Conservation (phyloP, 2,113 vertebrate species). For the Myiozetetes cayanensis region DNA sequence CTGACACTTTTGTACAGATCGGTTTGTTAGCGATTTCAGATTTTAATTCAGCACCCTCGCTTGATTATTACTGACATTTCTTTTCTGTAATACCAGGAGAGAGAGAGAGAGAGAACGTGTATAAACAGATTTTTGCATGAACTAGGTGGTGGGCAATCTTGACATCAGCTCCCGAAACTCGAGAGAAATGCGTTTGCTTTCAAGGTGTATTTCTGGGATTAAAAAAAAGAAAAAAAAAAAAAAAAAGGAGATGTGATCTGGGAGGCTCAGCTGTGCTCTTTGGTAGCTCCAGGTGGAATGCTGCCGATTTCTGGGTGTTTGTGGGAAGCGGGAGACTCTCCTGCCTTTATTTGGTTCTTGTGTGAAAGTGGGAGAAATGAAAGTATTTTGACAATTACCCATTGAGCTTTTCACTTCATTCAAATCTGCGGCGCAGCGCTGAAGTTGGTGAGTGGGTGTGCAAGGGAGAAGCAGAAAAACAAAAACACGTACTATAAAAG, state of each 20-base stretch:
- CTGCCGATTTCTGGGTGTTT: neutral
- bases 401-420: conserved; percentile 66
- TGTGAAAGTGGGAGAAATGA: conserved; percentile 22
- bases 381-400: conserved; percentile 55
- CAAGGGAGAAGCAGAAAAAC: conserved; percentile 42
- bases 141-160: conserved; percentile 11
- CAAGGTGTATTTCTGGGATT: conserved; percentile 12
- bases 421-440: neutral
- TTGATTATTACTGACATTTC: conserved; percentile 68
- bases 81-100: conserved; percentile 10
- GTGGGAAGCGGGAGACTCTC: conserved; percentile 1
- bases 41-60: conserved; percentile 55
- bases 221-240: neutral
- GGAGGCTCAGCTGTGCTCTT: neutral
- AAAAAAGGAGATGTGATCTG: neutral
- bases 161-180: neutral
- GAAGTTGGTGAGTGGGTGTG: conserved; percentile 60
- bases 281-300: conserved; percentile 5
- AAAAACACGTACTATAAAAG: conserved; percentile 38
- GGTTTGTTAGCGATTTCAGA: conserved; percentile 53
- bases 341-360: conserved; percentile 27
- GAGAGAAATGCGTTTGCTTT: neutral
- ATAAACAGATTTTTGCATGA: conserved; percentile 51
- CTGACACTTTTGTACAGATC: conserved; percentile 55
- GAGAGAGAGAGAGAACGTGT: neutral